Evolutionary conservation across 2,888 invertebrate genomes (phyloP), one percentile per base, ranked within the genome.

Genomic region (Eilema depressum): DNA sequence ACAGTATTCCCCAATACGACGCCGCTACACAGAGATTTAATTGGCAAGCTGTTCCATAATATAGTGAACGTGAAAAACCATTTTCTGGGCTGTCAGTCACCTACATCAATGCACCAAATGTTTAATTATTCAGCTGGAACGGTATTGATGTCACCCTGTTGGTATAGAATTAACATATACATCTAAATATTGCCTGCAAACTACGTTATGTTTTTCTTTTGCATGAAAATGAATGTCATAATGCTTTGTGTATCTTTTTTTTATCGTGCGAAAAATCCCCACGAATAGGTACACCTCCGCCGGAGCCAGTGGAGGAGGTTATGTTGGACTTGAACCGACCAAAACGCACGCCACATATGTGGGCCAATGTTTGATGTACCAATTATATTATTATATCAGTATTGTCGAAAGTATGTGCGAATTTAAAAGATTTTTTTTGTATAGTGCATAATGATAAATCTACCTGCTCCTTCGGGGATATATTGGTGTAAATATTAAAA

Each of bases 11-110:
- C 8, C 59, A 41, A 41, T 63, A n/a, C 17, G 41, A 37, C 17
- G 25, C 26, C 59, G 37, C 14, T 28, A 30, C 23, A 53, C 33
- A 37, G 64, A 66, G 53, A 73, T 78, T 79, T 74, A 73, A 76
- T 81, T 75, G 70, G 41, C 68, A 68, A 75, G 66, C 71, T 64
- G 61, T 69, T 77, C 66, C 66, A 77, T 75, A 75, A 77, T 75
- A 74, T 73, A 82, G 69, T 75, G 69, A 65, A 77, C 56, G 68
- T 59, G 69, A 74, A 75, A 80, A 76, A 75, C 76, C 72, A 83
- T 83, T 81, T 82, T 83, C 76, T 76, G 73, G 71, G 63, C 76
- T 56, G 82, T 79, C 83, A 74, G 75, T 77, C 82, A 78, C 73
- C 67, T 64, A 74, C 73, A 68, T 73, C 74, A 74, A 74, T 75